Evolutionary conservation across 1,140 invertebrate species (phyloP).

Genomic region (Heliconius congener): DNA sequence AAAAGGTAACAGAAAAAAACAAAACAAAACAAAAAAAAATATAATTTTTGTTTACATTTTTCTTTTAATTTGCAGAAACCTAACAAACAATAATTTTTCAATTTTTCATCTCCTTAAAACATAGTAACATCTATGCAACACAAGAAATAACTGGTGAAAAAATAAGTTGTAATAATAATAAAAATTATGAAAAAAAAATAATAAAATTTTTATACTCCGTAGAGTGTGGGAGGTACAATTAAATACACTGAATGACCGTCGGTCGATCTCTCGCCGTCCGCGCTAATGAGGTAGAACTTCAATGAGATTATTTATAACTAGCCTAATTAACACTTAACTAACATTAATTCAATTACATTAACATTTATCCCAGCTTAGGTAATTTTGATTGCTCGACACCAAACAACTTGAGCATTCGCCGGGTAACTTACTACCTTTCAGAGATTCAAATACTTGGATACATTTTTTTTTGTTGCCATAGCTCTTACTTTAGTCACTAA

Average conservation of each 20-base stretch:
- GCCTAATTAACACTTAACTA: constrained; percentile 74
- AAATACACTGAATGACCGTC: constrained; percentile 63
- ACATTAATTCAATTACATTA: constrained; percentile 44
- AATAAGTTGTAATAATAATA: constrained; percentile 73
- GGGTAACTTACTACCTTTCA: constrained; percentile 71
- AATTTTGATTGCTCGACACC: constrained; percentile 29
- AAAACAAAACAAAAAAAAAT: constrained; percentile 69
- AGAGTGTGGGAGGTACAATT: constrained; percentile 80
- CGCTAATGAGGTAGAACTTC: constrained; percentile 72
- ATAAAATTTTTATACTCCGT: constrained; percentile 73
- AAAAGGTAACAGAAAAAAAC: constrained; percentile 50
- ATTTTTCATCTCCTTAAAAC: constrained; percentile 79
- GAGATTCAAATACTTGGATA: constrained; percentile 63
- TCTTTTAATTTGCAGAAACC: constrained; percentile 83
- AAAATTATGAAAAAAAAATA: constrained; percentile 67
- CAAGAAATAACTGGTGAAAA: constrained; percentile 79
- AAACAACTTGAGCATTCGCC: constrained; percentile 35
- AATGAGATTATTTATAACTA: constrained; percentile 78
- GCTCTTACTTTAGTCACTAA: constrained; percentile 20
- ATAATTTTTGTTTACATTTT: constrained; percentile 79
- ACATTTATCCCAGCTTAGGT: constrained; percentile 56
- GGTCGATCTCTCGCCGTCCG: constrained; percentile 61
- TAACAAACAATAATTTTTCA: constrained; percentile 82
- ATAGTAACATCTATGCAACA: constrained; percentile 83
- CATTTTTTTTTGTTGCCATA: background rate